These are phyloP conservation scores for Holothuria scabra DNA, from an alignment of 53 echinoderm and acorn worm genomes.

Conservation along the genomic window DNA sequence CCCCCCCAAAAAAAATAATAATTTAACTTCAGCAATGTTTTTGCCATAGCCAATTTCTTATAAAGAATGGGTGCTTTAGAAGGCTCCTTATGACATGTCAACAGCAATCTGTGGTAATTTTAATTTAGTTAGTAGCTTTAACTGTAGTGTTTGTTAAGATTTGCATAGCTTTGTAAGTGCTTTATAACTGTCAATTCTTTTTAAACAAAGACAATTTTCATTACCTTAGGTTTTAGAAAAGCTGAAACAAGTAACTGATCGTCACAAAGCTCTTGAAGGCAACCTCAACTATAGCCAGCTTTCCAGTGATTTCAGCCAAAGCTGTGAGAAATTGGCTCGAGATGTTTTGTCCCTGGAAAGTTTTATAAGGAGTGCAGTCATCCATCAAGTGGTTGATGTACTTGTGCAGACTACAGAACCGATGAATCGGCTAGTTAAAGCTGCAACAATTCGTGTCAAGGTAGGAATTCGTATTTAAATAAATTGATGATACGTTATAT, in stretches of 20 bases:
- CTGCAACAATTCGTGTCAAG: slow-evolving; percentile 79
- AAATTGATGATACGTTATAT: no score
- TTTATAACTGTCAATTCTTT: no score
- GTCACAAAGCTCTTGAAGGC: slow-evolving; percentile 52
- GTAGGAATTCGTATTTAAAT: slow-evolving; percentile 34
- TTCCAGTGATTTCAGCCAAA: slow-evolving; percentile 60
- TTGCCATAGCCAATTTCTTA: no score
- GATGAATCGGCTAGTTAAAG: slow-evolving; percentile 84
- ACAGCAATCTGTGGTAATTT: not conserved
- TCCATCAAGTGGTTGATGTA: slow-evolving; percentile 81
- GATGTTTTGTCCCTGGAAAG: slow-evolving; percentile 77
- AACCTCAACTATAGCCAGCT: slow-evolving; percentile 80
- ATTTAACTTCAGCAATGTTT: no score
- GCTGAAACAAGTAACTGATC: slow-evolving; percentile 1
- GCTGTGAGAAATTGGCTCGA: slow-evolving; percentile 79
- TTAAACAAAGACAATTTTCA: no score
- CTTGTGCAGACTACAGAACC: slow-evolving; percentile 89
- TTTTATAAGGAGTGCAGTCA: slow-evolving; percentile 70
- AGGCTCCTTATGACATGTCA: no score
- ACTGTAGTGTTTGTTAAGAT: no score
- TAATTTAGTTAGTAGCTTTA: no score
- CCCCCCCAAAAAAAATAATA: no score
- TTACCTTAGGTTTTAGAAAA: not conserved
- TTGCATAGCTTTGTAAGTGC: no score
- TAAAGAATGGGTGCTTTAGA: no score